Base-by-base conservation (phyloP, 2,113 vertebrate genomes). In the Loxodonta africana region DNA sequence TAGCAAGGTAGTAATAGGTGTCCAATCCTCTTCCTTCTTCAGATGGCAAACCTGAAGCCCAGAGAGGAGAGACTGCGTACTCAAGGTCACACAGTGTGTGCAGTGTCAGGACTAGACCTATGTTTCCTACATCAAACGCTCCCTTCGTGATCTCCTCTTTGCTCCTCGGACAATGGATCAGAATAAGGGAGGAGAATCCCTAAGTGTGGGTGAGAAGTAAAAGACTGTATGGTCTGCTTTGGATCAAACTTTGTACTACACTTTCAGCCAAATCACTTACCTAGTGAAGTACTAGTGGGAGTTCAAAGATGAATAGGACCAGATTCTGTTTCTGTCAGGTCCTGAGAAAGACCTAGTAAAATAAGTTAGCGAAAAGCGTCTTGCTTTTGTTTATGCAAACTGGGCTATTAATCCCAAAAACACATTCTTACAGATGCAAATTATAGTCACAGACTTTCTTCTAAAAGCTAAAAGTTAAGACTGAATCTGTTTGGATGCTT, bases 391-490 rank as follows among this genome's bases (percentile, higher is more conserved):
- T 67, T 89, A 21, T 69, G 67, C 33, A 78, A 73, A 78, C 71
- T 30, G 80, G 44, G 30, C 63, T 88, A 33, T 88, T 91, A 46
- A 87, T 76, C 51, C 18, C 77, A 81, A 96, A 60, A 76, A 53
- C 62, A 91, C 60, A 20, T 91, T 92, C 33, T 81, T 83, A 51
- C 6, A 20, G n/a, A 85, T 69, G 53, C 26, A 94, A 76, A 81
- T 62, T 80, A 69, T 33, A 46, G 20, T 57, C 71, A 67, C 48
- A 85, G 44, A 8, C 20, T 65, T 82, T 86, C 69, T 73, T 51
- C 57, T 95, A 83, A 95, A 91, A 85, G 26, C 3, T 44, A 76
- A 71, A 67, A 21, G 0, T 77, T 90, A 44, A 83, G 8, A 46
- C 23, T 62, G 26, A 80, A 41, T 87, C 23, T 60, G 2, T 93